phyloP scores from a whole-genome alignment of 2,113 vertebrate species.

The Python bivittatus region DNA sequence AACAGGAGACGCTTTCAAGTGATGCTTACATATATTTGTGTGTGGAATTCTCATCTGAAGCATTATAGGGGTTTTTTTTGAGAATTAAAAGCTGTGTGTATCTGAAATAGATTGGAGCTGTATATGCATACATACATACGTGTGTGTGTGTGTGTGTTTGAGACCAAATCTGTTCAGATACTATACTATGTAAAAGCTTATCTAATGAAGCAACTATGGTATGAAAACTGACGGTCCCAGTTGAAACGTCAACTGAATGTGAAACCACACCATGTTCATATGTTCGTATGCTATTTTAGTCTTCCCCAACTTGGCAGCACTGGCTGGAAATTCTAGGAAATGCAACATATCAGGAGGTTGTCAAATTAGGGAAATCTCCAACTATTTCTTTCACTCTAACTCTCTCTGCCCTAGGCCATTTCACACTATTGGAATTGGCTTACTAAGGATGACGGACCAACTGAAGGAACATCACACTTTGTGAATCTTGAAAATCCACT shows the following conservation, averaged over 20 bases:
- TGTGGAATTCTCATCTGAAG: neutral
- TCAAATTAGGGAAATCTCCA: neutral
- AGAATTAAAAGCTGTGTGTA: neutral
- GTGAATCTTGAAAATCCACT: neutral
- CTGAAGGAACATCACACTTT: neutral
- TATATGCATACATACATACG: neutral
- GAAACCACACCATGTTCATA: neutral
- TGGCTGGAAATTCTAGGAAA: neutral
- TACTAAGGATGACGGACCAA: neutral
- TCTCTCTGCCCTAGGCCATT: neutral
- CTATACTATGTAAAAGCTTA: neutral
- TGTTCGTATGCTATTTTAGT: neutral
- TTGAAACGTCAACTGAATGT: neutral
- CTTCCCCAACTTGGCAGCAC: neutral
- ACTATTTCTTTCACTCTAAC: neutral
- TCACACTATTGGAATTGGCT: neutral
- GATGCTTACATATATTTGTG: neutral
- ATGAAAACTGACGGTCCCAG: neutral
- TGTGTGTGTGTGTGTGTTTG: neutral
- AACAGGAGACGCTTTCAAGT: neutral
- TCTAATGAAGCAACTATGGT: neutral
- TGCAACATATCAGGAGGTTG: neutral
- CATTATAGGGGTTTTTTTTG: neutral
- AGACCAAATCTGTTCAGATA: neutral
- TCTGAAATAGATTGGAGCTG: neutral